Conservation (phyloP, 2,888 invertebrate species). For the Octonoba sinensis region DNA sequence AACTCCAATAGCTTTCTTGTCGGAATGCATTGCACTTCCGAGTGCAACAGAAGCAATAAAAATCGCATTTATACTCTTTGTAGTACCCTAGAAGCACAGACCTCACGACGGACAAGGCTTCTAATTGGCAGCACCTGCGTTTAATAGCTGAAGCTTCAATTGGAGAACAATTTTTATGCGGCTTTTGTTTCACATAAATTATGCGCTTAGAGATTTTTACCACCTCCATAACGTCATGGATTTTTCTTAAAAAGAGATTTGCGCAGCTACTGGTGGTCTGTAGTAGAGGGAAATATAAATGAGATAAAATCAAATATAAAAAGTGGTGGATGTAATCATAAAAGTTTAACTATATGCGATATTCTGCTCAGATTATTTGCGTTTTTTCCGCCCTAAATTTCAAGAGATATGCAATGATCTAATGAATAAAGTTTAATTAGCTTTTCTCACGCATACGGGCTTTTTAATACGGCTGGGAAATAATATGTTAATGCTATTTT, state of each 20-base stretch:
- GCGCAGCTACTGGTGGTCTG: slow-evolving; percentile 43
- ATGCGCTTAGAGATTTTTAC: slow-evolving; percentile 58
- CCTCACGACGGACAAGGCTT: slow-evolving; percentile 5
- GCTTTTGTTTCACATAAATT: slow-evolving; percentile 48
- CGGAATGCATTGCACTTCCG: slow-evolving; percentile 12
- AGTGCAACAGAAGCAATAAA: slow-evolving; percentile 26
- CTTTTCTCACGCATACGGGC: too few species aligned
- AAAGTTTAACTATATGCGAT: too few species aligned
- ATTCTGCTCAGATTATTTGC: too few species aligned
- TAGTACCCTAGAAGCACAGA: slow-evolving; percentile 2
- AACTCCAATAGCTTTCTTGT: slow-evolving; percentile 40
- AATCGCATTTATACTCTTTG: slow-evolving; percentile 8
- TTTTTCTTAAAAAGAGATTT: slow-evolving; percentile 16
- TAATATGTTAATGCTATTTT: too few species aligned
- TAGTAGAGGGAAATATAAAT: background rate
- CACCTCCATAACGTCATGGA: slow-evolving; percentile 35
- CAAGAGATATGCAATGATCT: too few species aligned
- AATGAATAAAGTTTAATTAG: too few species aligned
- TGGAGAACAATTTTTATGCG: slow-evolving; percentile 54
- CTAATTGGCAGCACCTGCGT: slow-evolving; percentile 62
- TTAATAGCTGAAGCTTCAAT: slow-evolving; percentile 47
- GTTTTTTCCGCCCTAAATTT: too few species aligned
- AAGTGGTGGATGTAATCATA: too few species aligned
- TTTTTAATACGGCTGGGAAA: too few species aligned
- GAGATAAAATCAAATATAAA: too few species aligned